phyloP scores from a whole-genome alignment of 92 coral and sea anemone genomes.

The Bergia sp. region DNA sequence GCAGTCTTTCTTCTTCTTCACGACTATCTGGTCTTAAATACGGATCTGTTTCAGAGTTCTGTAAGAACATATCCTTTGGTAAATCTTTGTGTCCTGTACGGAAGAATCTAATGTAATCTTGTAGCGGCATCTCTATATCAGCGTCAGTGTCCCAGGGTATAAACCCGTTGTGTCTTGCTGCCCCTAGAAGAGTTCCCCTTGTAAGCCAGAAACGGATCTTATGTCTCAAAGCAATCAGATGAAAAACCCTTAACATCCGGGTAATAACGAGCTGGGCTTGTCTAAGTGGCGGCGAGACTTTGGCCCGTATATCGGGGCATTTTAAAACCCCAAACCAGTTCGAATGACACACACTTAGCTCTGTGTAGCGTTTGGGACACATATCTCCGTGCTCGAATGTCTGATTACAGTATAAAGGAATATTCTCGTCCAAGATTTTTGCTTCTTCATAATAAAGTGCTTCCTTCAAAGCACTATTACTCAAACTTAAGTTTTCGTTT shows the following conservation, averaged over 20 bases:
- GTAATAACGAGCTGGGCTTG: slow-evolving; percentile 69
- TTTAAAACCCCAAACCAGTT: slow-evolving; percentile 26
- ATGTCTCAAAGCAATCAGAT: slow-evolving; percentile 60
- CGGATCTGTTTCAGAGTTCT: slow-evolving; percentile 63
- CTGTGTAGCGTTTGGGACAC: slow-evolving; percentile 69
- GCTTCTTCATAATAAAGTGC: not conserved
- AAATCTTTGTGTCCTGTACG: slow-evolving; percentile 57
- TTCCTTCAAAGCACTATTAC: not conserved
- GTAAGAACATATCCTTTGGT: slow-evolving; percentile 70
- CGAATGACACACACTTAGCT: slow-evolving; percentile 51
- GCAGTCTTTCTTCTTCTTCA: not conserved
- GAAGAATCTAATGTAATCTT: slow-evolving; percentile 65
- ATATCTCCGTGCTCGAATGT: slow-evolving; percentile 53
- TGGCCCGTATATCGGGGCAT: slow-evolving; percentile 67
- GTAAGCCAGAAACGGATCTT: slow-evolving; percentile 63
- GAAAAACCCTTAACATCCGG: slow-evolving; percentile 58
- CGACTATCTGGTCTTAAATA: slow-evolving; percentile 50
- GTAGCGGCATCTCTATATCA: slow-evolving; percentile 66
- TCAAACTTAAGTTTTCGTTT: not conserved
- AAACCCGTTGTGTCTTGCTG: slow-evolving; percentile 74
- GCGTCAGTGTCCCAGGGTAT: slow-evolving; percentile 78
- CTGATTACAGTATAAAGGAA: slow-evolving; percentile 13
- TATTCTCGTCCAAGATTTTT: slow-evolving; percentile 29
- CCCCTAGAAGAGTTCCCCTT: slow-evolving; percentile 68
- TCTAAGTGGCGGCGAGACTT: slow-evolving; percentile 26